Conservation (phyloP, 2,888 invertebrate species). For the Myopa tessellatipennis region DNA sequence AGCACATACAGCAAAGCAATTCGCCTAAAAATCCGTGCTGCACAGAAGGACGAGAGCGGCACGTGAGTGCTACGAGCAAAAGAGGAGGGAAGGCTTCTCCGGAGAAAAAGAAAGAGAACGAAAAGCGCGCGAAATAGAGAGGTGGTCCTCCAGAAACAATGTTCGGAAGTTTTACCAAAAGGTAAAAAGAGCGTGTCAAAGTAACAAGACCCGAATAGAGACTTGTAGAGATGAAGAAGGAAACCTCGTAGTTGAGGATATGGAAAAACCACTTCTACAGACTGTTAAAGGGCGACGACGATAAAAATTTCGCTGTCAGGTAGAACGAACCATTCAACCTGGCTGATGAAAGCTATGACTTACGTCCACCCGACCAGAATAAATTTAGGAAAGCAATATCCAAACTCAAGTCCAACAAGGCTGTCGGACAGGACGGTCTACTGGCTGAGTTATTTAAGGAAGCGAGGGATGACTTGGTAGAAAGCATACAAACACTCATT, state of each 20-base stretch:
- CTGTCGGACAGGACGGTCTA: not conserved
- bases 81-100: no score
- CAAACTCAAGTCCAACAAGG: not conserved
- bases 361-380: not conserved
- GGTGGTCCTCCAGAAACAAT: no score
- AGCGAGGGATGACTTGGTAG: not conserved
- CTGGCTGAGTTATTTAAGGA: not conserved
- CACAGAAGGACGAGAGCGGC: no score
- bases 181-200: not conserved
- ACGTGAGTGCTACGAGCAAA: no score
- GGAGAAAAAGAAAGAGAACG: no score
- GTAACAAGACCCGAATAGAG: not conserved
- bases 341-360: not conserved
- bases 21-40: no score
- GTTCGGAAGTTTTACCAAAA: no score
- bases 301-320: not conserved
- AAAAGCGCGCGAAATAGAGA: no score
- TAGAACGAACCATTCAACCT: not conserved
- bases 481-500: not conserved
- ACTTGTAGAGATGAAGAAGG: not conserved
- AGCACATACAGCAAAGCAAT: no score
- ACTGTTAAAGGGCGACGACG: slow-evolving; percentile 1
- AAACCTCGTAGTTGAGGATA: not conserved
- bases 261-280: slow-evolving; percentile 6
- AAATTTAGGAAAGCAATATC: not conserved